These are phyloP conservation scores for Spondyliosoma cantharus DNA, from an alignment of 2,797 vertebrate genomes.

Conservation along the genomic window DNA sequence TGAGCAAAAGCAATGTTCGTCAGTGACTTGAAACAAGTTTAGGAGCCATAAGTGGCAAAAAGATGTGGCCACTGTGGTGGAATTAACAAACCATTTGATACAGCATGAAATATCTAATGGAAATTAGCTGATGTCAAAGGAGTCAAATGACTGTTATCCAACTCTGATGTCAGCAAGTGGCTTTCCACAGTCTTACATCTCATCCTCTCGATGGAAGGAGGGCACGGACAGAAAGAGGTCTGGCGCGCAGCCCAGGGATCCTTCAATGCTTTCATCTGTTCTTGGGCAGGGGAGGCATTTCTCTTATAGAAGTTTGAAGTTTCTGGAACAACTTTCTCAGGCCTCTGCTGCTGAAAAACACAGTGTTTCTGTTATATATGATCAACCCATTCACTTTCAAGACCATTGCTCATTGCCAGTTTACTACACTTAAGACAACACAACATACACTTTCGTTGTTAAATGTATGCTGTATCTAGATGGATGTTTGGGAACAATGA, in stretches of 20 bases:
- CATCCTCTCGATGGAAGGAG: slow-evolving; percentile 84
- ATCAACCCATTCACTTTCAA: neutral
- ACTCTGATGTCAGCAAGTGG: slow-evolving; percentile 22
- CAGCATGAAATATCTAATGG: slow-evolving; percentile 31
- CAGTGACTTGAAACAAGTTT: slow-evolving; percentile 6
- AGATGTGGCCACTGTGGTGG: slow-evolving; percentile 1
- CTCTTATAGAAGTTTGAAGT: slow-evolving; percentile 57
- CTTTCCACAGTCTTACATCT: slow-evolving; percentile 86
- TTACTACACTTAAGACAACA: no score
- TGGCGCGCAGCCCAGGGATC: slow-evolving; percentile 58
- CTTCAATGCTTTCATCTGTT: slow-evolving; percentile 59
- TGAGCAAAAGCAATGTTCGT: neutral
- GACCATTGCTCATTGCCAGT: no score
- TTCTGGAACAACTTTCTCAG: slow-evolving; percentile 45
- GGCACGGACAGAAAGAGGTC: slow-evolving; percentile 57
- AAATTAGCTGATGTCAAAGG: slow-evolving; percentile 36
- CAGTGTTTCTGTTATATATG: slow-evolving; percentile 5
- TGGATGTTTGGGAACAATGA: neutral
- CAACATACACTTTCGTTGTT: neutral
- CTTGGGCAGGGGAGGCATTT: slow-evolving; percentile 26
- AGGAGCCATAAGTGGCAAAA: neutral
- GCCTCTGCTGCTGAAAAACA: slow-evolving; percentile 45
- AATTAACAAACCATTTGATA: slow-evolving; percentile 30
- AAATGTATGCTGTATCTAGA: neutral
- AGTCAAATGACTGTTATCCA: slow-evolving; percentile 56